Evolutionary conservation across 1,140 invertebrate genomes (phyloP).

Genomic region (Lepidostoma basale): DNA sequence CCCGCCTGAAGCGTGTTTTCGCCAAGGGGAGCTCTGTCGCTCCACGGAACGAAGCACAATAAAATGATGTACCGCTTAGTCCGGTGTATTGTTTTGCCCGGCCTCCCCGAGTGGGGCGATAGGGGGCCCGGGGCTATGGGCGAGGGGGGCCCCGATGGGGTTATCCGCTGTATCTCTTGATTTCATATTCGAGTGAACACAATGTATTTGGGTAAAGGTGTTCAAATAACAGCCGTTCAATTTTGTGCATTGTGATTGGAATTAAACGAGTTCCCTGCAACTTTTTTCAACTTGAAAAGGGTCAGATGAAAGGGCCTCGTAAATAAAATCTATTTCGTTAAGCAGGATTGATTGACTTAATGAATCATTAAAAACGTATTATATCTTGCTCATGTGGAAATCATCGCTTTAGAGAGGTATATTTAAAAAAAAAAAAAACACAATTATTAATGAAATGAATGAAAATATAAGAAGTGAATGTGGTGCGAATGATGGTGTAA

Average conservation of each 20-base stretch:
- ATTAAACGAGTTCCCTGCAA: constrained; percentile 12
- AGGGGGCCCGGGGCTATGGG: not conserved
- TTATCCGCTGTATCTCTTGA: constrained; percentile 23
- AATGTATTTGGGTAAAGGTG: constrained; percentile 29
- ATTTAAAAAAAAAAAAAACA: no score
- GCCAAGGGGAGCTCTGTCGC: constrained; percentile 2
- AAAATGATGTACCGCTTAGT: constrained; percentile 34
- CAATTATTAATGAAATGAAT: no score
- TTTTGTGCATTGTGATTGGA: constrained; percentile 20
- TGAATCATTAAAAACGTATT: no score
- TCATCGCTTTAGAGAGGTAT: no score
- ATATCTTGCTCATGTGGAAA: no score
- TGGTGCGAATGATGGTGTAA: no score
- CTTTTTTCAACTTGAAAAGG: not conserved
- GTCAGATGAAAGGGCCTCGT: not conserved
- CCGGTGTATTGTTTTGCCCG: constrained; percentile 11
- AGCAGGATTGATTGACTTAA: constrained; percentile 3
- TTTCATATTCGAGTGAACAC: constrained; percentile 25
- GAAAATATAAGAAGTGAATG: no score
- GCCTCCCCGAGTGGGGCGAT: not conserved
- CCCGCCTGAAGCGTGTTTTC: constrained; percentile 26
- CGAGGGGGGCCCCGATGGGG: constrained; percentile 14
- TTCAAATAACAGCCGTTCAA: constrained; percentile 26
- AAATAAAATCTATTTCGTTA: no score
- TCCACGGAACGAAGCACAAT: constrained; percentile 9